Conservation (phyloP, 2,113 vertebrate species). For the Ceuthmochares aereus region DNA sequence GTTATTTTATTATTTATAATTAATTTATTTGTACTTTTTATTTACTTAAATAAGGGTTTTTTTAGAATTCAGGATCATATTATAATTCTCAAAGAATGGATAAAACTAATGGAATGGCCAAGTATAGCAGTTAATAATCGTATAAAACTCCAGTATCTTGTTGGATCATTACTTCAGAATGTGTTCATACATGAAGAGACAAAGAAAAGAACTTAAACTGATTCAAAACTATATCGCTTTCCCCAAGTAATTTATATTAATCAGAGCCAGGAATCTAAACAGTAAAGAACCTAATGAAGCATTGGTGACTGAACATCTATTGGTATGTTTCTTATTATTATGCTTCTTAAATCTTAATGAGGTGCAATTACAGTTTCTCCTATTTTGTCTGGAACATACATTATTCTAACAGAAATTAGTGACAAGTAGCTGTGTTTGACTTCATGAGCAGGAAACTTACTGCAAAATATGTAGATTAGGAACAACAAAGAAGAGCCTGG, state of each 20-base stretch:
- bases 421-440: slow-evolving; percentile 61
- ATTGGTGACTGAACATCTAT: slow-evolving; percentile 61
- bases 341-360: slow-evolving; percentile 76
- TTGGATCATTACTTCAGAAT: slow-evolving; percentile 34
- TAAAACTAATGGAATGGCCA: neutral
- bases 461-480: slow-evolving; percentile 77
- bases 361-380: slow-evolving; percentile 63
- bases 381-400: slow-evolving; percentile 66
- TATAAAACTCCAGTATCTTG: neutral
- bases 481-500: slow-evolving; percentile 76
- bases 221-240: slow-evolving; percentile 38
- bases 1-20: neutral
- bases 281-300: slow-evolving; percentile 69
- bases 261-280: slow-evolving; percentile 66
- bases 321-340: slow-evolving; percentile 72
- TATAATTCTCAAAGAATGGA: neutral
- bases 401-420: slow-evolving; percentile 57
- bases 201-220: slow-evolving; percentile 1
- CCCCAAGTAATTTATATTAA: slow-evolving; percentile 66
- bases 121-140: neutral
- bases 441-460: slow-evolving; percentile 68
- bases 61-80: neutral
- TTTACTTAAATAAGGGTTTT: neutral
- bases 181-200: neutral
- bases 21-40: neutral